These are phyloP conservation scores for Bucco capensis DNA, from an alignment of 2,113 vertebrate genomes.

Conservation along the genomic window DNA sequence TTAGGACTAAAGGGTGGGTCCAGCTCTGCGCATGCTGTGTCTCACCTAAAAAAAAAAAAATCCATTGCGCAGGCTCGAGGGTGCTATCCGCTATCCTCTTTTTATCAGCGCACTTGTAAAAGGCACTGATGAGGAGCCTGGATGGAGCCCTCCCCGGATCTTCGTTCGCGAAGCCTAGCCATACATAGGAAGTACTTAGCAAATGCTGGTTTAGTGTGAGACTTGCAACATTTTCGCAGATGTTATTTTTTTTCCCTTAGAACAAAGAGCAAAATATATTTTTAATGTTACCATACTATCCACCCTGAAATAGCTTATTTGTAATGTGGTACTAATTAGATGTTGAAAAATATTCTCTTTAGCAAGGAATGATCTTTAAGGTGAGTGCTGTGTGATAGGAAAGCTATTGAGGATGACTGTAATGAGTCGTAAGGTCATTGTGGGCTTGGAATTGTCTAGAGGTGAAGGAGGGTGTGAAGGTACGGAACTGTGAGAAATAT, in stretches of 20 bases:
- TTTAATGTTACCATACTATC: not conserved
- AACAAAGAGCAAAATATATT: not conserved
- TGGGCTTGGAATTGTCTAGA: not conserved
- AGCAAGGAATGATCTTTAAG: not conserved
- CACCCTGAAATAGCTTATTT: not conserved
- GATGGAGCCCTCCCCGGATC: too few relatives aligned
- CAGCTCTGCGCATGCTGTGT: too few relatives aligned
- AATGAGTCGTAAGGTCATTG: not conserved
- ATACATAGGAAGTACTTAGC: too few relatives aligned
- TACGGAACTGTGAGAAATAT: not conserved
- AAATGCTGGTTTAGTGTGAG: too few relatives aligned
- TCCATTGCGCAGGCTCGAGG: too few relatives aligned
- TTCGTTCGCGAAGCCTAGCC: too few relatives aligned
- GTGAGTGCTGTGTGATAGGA: not conserved
- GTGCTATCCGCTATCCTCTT: too few relatives aligned
- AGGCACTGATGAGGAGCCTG: too few relatives aligned
- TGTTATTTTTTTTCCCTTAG: not conserved
- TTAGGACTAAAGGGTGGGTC: too few relatives aligned
- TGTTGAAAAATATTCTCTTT: not conserved
- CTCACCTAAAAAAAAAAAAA: too few relatives aligned
- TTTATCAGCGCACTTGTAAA: too few relatives aligned
- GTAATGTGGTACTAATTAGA: not conserved
- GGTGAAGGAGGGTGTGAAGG: not conserved
- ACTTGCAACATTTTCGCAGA: too few relatives aligned
- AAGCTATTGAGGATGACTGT: not conserved